Evolutionary conservation across 1,140 invertebrate genomes (phyloP).

Genomic region (Zaprionus lachaisei): DNA sequence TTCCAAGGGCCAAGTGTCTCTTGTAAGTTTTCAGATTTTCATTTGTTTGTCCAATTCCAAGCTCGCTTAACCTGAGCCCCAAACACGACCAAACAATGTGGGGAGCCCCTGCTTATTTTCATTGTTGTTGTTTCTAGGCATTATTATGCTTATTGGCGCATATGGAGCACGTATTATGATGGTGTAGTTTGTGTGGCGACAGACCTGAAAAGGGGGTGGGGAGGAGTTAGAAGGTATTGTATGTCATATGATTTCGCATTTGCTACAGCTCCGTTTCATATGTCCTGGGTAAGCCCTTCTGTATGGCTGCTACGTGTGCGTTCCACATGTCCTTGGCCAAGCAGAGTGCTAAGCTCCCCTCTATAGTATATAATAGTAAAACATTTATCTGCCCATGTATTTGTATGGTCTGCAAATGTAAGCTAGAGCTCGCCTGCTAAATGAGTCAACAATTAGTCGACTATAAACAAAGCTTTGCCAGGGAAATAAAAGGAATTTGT

Average conservation of each 20-base stretch:
- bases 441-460: not conserved
- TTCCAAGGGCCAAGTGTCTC: constrained; percentile 46
- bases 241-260: constrained; percentile 25
- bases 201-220: not conserved
- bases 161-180: constrained; percentile 68
- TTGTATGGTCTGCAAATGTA: not conserved
- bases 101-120: no score
- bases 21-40: constrained; percentile 63
- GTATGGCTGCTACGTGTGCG: constrained; percentile 22
- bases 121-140: constrained; percentile 27
- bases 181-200: constrained; percentile 28
- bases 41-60: constrained; percentile 24
- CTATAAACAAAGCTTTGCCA: not conserved
- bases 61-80: constrained; percentile 26
- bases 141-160: constrained; percentile 65
- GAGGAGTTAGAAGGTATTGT: not conserved
- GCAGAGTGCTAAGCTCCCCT: not conserved
- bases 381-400: not conserved
- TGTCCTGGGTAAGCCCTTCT: constrained; percentile 24
- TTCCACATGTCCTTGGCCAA: constrained; percentile 14
- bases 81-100: not conserved
- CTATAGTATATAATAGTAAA: not conserved
- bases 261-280: constrained; percentile 8
- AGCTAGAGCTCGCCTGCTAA: not conserved
- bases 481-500: not conserved